Base-by-base conservation (phyloP, 2,888 invertebrate species). In the Andrena trimmerana region DNA sequence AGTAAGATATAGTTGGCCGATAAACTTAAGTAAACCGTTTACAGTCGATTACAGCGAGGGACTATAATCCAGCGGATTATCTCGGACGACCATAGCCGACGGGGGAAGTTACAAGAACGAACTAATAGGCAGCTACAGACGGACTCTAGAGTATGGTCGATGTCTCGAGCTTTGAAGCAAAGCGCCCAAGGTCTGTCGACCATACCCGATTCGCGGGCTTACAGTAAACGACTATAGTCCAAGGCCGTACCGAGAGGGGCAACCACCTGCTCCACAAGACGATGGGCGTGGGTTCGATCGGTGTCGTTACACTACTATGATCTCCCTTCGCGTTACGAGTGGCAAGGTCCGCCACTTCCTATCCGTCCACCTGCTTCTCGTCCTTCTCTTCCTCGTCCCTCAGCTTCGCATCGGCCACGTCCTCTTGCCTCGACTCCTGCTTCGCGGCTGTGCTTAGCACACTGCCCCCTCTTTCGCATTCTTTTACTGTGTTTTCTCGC, bases 191-290 rank as follows among this genome's bases (percentile, higher is more conserved):
- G 33, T n/a, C 36, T 52, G 24, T 48, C 70, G 69, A 59, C 77
- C 69, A 65, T 50, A 68, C 54, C 27, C 48, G 48, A 16, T n/a
- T 76, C 57, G n/a, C 54, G 10, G 33, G 27, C 63, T 33, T 7
- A 20, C 7, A 31, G 7, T 36, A 36, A 24, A 66, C 71, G 67
- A 68, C 79, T 79, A 68, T 73, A 78, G 36, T 42, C 50, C 42
- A 59, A n/a, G 63, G 57, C 79, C 81, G 67, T 68, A 79, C 81
- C 79, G 79, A 63, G 65, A 78, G 73, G 78, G 68, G 85, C 86
- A 88, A 87, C 82, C 80, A 84, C 81, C 78, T 78, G 52, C 24
- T 72, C 81, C 73, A 67, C 48, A 78, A 24, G 60, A 75, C 82
- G 67, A 69, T 60, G 62, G 42, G 42, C 63, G 50, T 13, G 20